These are phyloP conservation scores for Choloepus didactylus DNA, from an alignment of 2,797 vertebrate genomes.

Conservation along the genomic window DNA sequence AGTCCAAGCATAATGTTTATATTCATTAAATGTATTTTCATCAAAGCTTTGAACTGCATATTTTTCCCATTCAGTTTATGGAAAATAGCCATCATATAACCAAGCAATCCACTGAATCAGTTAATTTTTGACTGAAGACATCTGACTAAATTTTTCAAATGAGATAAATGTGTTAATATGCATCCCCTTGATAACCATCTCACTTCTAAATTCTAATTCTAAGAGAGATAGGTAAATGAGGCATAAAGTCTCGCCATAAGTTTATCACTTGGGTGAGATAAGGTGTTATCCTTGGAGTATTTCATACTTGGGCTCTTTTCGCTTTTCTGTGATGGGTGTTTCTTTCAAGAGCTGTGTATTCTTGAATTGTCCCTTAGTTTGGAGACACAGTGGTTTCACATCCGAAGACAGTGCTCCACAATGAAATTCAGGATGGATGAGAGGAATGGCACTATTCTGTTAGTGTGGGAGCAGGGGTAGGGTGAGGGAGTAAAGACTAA, in stretches of 20 bases:
- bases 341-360: not conserved
- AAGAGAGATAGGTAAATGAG: not conserved
- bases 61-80: not conserved
- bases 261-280: not conserved
- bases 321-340: not conserved
- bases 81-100: slow-evolving; percentile 42
- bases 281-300: not conserved
- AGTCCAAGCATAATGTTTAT: not conserved
- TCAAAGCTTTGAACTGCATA: not conserved
- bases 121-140: slow-evolving; percentile 31
- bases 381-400: not conserved
- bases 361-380: not conserved
- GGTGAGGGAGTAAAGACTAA: too few species aligned
- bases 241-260: not conserved
- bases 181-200: not conserved
- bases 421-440: not conserved
- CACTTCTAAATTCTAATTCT: not conserved
- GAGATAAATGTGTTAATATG: not conserved
- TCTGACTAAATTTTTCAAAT: slow-evolving; percentile 13
- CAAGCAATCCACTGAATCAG: not conserved
- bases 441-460: not conserved
- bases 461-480: not conserved
- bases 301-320: not conserved
- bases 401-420: accelerated
- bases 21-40: not conserved